Conservation (phyloP, 2,113 vertebrate species). For the Notechis scutatus region DNA sequence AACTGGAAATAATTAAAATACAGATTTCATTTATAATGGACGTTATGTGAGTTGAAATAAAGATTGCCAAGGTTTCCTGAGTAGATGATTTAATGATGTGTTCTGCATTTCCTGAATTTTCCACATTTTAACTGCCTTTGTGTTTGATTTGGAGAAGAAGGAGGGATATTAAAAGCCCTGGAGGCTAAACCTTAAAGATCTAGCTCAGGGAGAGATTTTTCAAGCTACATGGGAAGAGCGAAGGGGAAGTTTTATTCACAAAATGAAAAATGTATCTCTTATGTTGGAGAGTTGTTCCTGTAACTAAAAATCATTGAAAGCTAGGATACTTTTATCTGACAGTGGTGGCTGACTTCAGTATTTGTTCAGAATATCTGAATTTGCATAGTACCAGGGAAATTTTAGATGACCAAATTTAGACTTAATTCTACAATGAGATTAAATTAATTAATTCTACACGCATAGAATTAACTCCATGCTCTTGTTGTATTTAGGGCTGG, state of each 20-base stretch:
- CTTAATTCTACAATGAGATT: background rate
- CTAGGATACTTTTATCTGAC: background rate
- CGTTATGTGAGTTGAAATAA: conserved; percentile 69
- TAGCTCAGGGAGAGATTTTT: background rate
- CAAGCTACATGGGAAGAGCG: background rate
- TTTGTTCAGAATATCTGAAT: background rate
- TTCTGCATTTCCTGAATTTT: conserved; percentile 75
- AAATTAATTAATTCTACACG: background rate
- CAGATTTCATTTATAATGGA: conserved; percentile 64
- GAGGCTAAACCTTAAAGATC: conserved; percentile 5
- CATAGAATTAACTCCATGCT: background rate
- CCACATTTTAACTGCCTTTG: conserved; percentile 70
- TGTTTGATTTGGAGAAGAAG: conserved; percentile 59
- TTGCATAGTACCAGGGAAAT: background rate
- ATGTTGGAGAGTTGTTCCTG: background rate
- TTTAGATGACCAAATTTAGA: background rate
- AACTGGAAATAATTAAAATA: conserved; percentile 74
- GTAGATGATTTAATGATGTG: conserved; percentile 66
- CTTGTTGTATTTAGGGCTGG: background rate
- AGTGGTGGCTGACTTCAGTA: background rate
- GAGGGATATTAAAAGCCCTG: conserved; percentile 12
- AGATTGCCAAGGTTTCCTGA: conserved; percentile 68
- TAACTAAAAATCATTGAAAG: background rate
- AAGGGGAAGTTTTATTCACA: background rate
- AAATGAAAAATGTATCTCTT: background rate